Percentiles rank a stretch among this genome's conserved stretches.
These are phyloP conservation scores for Stercorarius parasiticus DNA, from an alignment of 2,113 vertebrate genomes.

Conservation along the genomic window DNA sequence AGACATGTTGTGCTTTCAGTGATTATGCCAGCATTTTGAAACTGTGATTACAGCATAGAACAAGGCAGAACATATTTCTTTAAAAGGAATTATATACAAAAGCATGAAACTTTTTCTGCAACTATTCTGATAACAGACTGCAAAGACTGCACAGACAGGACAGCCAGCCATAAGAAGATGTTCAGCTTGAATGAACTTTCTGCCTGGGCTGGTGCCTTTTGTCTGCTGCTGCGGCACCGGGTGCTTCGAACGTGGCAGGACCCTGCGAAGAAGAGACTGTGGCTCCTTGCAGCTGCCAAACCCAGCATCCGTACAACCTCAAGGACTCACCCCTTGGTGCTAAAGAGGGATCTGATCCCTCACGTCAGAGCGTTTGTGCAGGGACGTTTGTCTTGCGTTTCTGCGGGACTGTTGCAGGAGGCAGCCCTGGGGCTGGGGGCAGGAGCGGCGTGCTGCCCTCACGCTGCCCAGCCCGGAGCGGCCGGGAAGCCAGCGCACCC, in stretches of 20 bases:
- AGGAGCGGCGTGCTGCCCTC: too few species aligned
- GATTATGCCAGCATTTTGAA: background rate
- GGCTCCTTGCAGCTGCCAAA: background rate
- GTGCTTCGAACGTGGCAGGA: fast-evolving
- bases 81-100: background rate
- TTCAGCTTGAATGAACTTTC: background rate
- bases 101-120: background rate
- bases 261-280: background rate
- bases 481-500: background rate
- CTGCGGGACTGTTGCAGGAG: background rate
- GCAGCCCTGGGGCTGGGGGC: background rate
- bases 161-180: background rate
- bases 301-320: background rate
- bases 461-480: background rate
- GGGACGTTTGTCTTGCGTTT: background rate
- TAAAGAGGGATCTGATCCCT: background rate
- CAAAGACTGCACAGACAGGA: background rate
- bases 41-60: background rate
- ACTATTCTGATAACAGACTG: background rate
- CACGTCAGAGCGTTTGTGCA: background rate
- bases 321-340: background rate
- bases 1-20: background rate
- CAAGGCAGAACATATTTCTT: background rate
- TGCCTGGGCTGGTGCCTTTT: background rate
- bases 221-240: fast-evolving